phyloP scores from a whole-genome alignment of 2,113 vertebrate genomes.

The Notothenia coriiceps region DNA sequence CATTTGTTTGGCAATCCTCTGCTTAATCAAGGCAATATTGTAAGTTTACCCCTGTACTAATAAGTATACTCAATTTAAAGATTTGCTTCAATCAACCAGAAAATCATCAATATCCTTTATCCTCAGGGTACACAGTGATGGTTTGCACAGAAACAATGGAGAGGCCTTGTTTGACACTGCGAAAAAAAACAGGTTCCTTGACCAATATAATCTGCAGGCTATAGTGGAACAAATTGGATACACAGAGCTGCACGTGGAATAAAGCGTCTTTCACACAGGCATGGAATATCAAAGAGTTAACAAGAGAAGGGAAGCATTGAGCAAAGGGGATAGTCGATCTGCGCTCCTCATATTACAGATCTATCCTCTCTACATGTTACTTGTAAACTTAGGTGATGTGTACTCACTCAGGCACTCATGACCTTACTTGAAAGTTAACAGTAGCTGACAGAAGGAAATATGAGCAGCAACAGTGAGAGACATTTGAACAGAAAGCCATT shows the following conservation, averaged over 20 bases:
- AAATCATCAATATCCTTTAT: conserved; percentile 21
- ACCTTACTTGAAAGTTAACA: conserved; percentile 26
- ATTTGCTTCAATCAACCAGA: not conserved
- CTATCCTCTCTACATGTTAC: conserved; percentile 45
- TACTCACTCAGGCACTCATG: conserved; percentile 2
- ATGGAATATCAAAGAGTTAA: conserved; percentile 54
- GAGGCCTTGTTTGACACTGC: not conserved
- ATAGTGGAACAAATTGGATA: conserved; percentile 37
- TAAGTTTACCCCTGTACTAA: not conserved
- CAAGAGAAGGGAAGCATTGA: conserved; percentile 18
- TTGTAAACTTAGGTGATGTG: conserved; percentile 38
- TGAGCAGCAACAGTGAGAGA: conserved; percentile 15
- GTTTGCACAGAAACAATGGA: conserved; percentile 19
- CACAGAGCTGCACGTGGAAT: conserved; percentile 5
- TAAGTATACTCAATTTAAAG: not conserved
- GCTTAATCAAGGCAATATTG: not conserved
- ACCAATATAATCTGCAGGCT: conserved; percentile 6
- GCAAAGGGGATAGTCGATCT: conserved; percentile 32
- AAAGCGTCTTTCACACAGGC: conserved; percentile 23
- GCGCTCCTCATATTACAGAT: conserved; percentile 53
- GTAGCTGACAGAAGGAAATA: conserved; percentile 20
- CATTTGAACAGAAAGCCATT: conserved; percentile 3
- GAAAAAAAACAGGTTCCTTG: not conserved
- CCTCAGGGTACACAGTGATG: not conserved
- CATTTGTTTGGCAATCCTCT: conserved; percentile 6